Evolutionary conservation across 2,888 invertebrate genomes (phyloP).

Genomic region (Eupithecia abbreviata): DNA sequence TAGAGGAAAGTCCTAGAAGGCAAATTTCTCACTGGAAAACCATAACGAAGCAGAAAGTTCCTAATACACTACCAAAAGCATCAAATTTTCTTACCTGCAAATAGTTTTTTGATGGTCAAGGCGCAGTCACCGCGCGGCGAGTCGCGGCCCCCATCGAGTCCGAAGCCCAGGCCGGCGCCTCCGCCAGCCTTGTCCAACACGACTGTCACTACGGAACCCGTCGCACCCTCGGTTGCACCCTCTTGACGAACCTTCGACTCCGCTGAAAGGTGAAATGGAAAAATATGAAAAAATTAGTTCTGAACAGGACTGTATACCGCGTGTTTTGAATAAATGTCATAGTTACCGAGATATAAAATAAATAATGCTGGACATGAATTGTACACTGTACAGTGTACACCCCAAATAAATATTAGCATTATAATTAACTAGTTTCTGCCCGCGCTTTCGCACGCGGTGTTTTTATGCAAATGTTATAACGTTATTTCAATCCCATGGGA

Average conservation of each 20-base stretch:
- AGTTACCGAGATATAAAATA: neutral
- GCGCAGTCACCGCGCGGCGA: conserved; percentile 95
- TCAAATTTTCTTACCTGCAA: conserved; percentile 87
- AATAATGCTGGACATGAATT: too few relatives aligned
- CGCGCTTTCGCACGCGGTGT: too few relatives aligned
- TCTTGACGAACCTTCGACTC: conserved; percentile 72
- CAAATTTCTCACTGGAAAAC: too few relatives aligned
- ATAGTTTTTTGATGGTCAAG: conserved; percentile 95
- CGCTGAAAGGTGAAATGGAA: conserved; percentile 54
- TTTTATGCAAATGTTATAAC: too few relatives aligned
- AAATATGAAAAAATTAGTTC: neutral
- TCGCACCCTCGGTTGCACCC: conserved; percentile 41
- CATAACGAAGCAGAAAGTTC: neutral
- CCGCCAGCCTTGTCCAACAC: conserved; percentile 83
- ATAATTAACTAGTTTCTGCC: too few relatives aligned
- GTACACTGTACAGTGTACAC: too few relatives aligned
- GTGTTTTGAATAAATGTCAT: neutral
- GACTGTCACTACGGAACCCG: conserved; percentile 70
- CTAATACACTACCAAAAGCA: neutral
- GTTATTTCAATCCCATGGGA: too few relatives aligned
- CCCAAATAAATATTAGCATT: too few relatives aligned
- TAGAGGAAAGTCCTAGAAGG: too few relatives aligned
- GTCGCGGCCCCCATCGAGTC: conserved; percentile 96
- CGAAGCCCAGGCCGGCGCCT: conserved; percentile 96
- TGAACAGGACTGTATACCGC: neutral